Base-by-base conservation (phyloP, 2,888 invertebrate genomes). In the Dryobotodes eremita region DNA sequence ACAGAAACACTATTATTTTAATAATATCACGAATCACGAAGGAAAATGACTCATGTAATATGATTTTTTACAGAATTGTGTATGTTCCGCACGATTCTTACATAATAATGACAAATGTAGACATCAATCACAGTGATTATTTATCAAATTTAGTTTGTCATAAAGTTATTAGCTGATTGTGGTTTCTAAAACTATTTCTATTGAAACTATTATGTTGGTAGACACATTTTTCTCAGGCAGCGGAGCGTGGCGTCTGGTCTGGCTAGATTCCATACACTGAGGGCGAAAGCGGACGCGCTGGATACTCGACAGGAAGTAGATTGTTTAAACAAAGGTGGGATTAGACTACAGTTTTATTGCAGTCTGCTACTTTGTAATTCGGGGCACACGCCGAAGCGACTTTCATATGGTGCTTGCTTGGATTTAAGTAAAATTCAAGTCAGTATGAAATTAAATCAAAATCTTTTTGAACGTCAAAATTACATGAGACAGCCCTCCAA, bases 171-270 rank as follows among this genome's bases (percentile, higher is more conserved):
- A 87, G 74, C 77, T 74, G 53, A 70, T 82, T 75, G 75, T 79
- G 75, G 86, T 82, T 83, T 87, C 84, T 84, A 89, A 68, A 82
- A 80, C 74, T 82, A 82, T 84, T 84, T 84, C 86, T 82, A 86
- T 88, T 89, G 75, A 73, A 86, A 74, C 79, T 84, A 88, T 87
- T 88, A 86, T 85, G 76, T 82, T 83, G 88, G 89, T 93, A 93
- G 93, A 90, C 90, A 91, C 93, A 95, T 95, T 95, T 95, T 96
- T 96, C 95, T 94, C 95, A 96, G 93, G 94, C 95, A 91, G 85
- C 94, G 92, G 92, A 93, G 92, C 95, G 93, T 95, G 85, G 92
- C 95, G 94, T 95, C 88, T 89, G 93, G 94, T 92, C 93, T 94
- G 92, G 88, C 89, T 88, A 92, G 91, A 91, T 90, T 90, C 86